Conservation (phyloP, 2,797 vertebrate species). For the Perodicticus potto region DNA sequence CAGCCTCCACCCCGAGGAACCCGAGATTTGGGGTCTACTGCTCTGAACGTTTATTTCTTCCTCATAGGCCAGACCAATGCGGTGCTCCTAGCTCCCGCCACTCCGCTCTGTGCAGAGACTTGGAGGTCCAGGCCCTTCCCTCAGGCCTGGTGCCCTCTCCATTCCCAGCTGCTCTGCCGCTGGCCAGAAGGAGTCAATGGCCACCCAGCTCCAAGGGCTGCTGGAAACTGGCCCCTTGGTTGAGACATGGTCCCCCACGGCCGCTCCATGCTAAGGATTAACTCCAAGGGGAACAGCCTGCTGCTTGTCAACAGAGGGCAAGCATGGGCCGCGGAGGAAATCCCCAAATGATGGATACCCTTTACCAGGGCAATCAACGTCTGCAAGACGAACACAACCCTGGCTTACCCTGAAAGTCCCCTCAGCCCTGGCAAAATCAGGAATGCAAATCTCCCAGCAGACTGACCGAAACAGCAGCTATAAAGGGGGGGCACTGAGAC, state of each 20-base stretch:
- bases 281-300: neutral
- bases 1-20: neutral
- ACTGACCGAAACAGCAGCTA: neutral
- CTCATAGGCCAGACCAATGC: neutral
- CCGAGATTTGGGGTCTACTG: too few species aligned
- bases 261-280: neutral
- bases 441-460: too few species aligned
- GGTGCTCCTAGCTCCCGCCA: neutral
- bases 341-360: neutral
- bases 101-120: neutral
- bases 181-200: neutral
- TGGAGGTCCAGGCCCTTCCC: neutral
- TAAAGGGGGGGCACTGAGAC: too few species aligned
- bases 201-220: neutral
- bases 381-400: too few species aligned
- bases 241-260: neutral
- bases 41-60: fast-evolving
- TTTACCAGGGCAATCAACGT: neutral
- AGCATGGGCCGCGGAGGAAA: neutral
- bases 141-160: neutral
- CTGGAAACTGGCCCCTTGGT: neutral
- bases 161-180: neutral
- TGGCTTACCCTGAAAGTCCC: neutral
- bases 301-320: fast-evolving
- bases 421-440: neutral